Percentiles rank a stretch among this genome's conserved stretches.
These are phyloP conservation scores for Montipora efflorescens DNA, from an alignment of 64 coral and sea anemone genomes.

Conservation along the genomic window DNA sequence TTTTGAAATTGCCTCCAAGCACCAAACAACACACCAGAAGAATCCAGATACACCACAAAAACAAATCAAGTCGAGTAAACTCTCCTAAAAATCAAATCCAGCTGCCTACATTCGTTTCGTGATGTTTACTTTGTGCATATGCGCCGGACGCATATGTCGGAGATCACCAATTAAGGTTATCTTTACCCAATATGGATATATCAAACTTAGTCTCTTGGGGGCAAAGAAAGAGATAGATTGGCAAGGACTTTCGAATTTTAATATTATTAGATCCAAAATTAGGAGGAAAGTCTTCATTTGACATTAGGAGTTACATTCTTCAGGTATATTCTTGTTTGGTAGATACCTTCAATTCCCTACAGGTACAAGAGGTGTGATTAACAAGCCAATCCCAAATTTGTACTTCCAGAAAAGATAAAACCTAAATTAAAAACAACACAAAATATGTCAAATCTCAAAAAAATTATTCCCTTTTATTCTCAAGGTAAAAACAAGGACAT, in stretches of 20 bases:
- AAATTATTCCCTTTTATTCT: no score
- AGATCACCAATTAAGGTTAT: conserved; percentile 16
- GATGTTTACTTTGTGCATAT: neutral
- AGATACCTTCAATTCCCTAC: no score
- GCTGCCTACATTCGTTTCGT: neutral
- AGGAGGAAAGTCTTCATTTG: no score
- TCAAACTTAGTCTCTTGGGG: neutral
- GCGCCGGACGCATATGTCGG: conserved; percentile 23
- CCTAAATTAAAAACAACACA: no score
- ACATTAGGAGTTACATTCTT: no score
- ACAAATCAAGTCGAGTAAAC: neutral
- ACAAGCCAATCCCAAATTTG: no score
- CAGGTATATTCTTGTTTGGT: no score
- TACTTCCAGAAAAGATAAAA: no score
- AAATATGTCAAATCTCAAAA: no score
- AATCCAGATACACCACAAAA: neutral
- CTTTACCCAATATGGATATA: conserved; percentile 2
- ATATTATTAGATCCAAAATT: no score
- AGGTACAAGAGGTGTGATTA: no score
- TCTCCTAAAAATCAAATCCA: neutral
- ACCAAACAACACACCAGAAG: neutral
- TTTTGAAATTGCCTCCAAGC: neutral
- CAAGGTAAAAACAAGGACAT: no score
- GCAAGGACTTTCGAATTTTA: neutral
- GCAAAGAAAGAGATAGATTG: neutral